Evolutionary conservation across 1,140 invertebrate species (phyloP).

Genomic region (Ericerus pela): DNA sequence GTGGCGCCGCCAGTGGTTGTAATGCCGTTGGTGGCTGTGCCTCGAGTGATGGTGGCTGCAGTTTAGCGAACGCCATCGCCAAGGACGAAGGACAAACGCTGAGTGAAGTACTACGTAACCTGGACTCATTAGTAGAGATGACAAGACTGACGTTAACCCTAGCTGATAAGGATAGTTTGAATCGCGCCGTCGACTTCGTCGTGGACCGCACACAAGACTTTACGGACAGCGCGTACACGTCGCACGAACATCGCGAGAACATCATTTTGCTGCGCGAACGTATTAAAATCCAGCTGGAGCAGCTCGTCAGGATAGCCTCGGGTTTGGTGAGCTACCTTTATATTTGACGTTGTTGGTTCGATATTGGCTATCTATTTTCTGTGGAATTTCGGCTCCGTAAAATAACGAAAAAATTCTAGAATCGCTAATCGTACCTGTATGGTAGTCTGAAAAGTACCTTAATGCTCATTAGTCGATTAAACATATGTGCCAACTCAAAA

Average conservation of each 20-base stretch:
- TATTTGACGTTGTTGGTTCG: not conserved
- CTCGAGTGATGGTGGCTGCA: too few relatives aligned
- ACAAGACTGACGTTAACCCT: conserved; percentile 32
- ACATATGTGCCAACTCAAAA: too few relatives aligned
- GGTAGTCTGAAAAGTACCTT: too few relatives aligned
- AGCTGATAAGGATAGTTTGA: conserved; percentile 46
- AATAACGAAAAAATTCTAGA: too few relatives aligned
- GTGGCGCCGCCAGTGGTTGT: too few relatives aligned
- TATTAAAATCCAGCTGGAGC: conserved; percentile 68
- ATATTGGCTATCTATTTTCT: not conserved
- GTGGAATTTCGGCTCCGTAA: too few relatives aligned
- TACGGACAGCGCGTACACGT: conserved; percentile 96
- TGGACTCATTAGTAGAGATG: conserved; percentile 71
- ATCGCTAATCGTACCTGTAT: too few relatives aligned
- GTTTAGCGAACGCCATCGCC: too few relatives aligned
- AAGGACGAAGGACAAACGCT: conserved; percentile 47
- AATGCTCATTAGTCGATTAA: too few relatives aligned
- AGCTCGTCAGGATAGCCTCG: conserved; percentile 66
- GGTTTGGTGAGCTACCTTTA: conserved; percentile 62
- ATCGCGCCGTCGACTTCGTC: conserved; percentile 69
- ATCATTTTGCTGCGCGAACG: conserved; percentile 81
- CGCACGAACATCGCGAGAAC: conserved; percentile 89
- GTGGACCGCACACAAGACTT: conserved; percentile 96
- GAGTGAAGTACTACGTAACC: conserved; percentile 59
- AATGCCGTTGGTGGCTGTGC: too few relatives aligned